Base-by-base conservation (phyloP, 2,888 invertebrate species). In the Tiphia femorata region DNA sequence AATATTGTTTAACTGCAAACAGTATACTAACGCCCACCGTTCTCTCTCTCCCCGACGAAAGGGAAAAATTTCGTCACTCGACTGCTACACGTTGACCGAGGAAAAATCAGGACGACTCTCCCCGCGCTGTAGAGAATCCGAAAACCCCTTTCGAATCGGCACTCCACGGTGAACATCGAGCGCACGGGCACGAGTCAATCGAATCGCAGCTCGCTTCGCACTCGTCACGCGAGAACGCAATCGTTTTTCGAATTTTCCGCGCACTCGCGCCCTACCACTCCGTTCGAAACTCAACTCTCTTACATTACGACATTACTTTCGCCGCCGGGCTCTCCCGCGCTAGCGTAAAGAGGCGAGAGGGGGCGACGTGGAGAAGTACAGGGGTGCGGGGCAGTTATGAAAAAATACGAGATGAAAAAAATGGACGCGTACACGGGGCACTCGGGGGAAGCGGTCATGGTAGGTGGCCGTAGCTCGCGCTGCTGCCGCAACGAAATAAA, bases 1-100 rank as follows among this genome's bases (percentile, higher is more conserved):
- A 80, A 80, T 81, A 81, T 81, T 81, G 76, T 79, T 82, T 80
- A 80, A 82, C 79, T 79, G 80, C 80, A 77, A 82, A 80, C 78
- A 69, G 76, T 77, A 76, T 76, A 78, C 71, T 68, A 73, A 70
- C 74, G 70, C 72, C 68, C 70, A 60, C 16, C 49, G 57, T 29
- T 25, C n/a, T n/a, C n/a, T n/a, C n/a, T n/a, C n/a, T n/a, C n/a
- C n/a, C 49, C 16, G 29, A 42, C 29, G 58, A 58, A 62, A 65
- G 53, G 70, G 68, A 68, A 75, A 75, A 73, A 64, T 67, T 62
- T 72, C 62, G 69, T 61, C 62, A 40, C 37, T n/a, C n/a, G n/a
- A n/a, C n/a, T n/a, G n/a, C n/a, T n/a, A 30, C 2, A 7, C 38
- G n/a, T n/a, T n/a, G n/a, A n/a, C n/a, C n/a, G n/a, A n/a, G n/a